Evolutionary conservation across 2,797 vertebrate species (phyloP).

Genomic region (Rhabdomys pumilio): DNA sequence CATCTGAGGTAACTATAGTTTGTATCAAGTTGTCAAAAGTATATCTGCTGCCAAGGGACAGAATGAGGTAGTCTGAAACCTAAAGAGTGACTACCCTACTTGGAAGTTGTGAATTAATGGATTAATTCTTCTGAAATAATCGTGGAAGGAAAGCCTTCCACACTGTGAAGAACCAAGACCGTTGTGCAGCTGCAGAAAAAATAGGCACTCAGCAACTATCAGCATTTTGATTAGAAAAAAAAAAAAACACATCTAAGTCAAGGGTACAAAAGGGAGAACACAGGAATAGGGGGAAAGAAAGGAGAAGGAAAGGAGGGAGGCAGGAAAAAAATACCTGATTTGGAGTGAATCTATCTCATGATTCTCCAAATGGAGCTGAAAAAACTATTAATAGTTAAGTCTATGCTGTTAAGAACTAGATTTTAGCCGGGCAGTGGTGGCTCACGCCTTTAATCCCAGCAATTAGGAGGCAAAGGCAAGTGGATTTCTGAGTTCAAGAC

Average conservation of each 20-base stretch:
- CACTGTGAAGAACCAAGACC: neutral
- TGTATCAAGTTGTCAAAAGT: neutral
- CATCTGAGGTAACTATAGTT: neutral
- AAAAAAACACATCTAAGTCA: neutral
- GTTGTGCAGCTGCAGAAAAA: neutral
- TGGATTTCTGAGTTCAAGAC: no score
- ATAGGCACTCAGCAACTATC: neutral
- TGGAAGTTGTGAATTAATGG: neutral
- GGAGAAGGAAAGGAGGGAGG: accelerated
- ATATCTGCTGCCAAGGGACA: neutral
- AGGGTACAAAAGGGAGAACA: neutral
- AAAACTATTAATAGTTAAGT: neutral
- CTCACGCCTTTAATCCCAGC: no score
- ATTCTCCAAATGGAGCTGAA: neutral
- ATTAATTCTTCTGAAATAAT: neutral
- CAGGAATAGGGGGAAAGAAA: neutral
- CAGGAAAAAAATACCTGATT: neutral
- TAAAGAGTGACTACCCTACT: neutral
- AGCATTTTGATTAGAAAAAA: slow-evolving; percentile 40
- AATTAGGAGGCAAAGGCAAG: no score
- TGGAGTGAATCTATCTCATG: neutral
- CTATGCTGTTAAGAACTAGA: neutral
- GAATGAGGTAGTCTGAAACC: neutral
- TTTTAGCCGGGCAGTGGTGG: neutral
- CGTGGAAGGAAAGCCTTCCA: neutral